Base-by-base conservation (phyloP, 2,888 invertebrate species). In the Plebejus anna region DNA sequence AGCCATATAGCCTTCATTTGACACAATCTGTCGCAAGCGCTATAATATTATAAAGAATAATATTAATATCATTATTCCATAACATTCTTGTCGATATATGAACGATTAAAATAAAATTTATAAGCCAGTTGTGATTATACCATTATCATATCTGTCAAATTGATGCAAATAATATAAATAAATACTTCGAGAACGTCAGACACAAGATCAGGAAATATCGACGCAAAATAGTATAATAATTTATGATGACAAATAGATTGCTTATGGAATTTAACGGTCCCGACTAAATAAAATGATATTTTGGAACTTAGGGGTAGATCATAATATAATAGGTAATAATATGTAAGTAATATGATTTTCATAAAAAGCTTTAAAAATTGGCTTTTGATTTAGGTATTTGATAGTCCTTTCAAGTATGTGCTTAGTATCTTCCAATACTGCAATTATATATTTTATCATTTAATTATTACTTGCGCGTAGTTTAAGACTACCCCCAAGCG, bases 221-320 rank as follows among this genome's bases (percentile, higher is more conserved):
- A 32, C 11, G 32, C 61, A 13, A 66, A 61, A 61, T 28, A 22
- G 22, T 22, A 59, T 59, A 7, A n/a, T 3, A 42, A 47, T 71
- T 47, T 47, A 47, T 71, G 47, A 71, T 71, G n/a, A 42, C 71
- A 71, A 71, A 71, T 42, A 47, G 38, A 71, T 71, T n/a, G 38
- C 71, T 47, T 71, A 42, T 4, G 4, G 22, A 22, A 28, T 11
- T 47, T 72, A 42, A 71, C 71, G 42, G 38, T 42, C 7, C 70
- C n/a, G n/a, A 42, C 42, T 6, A 47, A 1, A 36, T 36, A 4
- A 4, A 38, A 38, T 5, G 38, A 38, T 6, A 38, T 38, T 0
- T 38, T 38, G 5, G 38, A 38, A 38, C 38, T 38, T 38, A 38
- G 38, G 0, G 5, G 32, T 32, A 32, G 32, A 22, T 22, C 22